Base-by-base conservation (phyloP, 2,888 invertebrate species). In the Pherbina coryleti region DNA sequence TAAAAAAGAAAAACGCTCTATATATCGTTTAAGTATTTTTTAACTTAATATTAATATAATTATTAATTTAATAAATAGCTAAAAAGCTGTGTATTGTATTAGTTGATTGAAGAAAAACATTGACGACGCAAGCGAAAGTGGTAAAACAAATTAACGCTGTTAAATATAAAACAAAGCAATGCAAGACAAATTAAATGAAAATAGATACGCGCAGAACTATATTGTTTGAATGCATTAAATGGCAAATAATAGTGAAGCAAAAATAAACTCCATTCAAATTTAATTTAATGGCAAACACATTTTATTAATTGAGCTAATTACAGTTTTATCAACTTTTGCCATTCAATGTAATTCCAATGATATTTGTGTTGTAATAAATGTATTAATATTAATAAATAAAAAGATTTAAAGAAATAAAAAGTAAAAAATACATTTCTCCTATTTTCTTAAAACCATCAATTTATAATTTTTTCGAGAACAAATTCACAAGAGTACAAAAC, bases 1-100 rank as follows among this genome's bases (percentile, higher is more conserved):
- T 51, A 57, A 67, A 76, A 71, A 77, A 25, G 7, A 44, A 51
- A 75, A 69, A 37, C 66, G 67, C 55, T 75, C 67, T 75, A 55
- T 57, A 71, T 64, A 77, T 77, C 66, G 71, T 72, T 77, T 72
- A 72, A 71, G 64, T 62, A 73, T 62, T 73, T 73, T 66, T 73
- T 73, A 71, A 76, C 71, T 62, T 70, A 67, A 75, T 75, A 66
- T 75, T 75, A 76, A 62, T 70, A 70, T 75, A 75, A 67, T 67
- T 76, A 71, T 76, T 76, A 76, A 76, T 71, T 76, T 53, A 62
- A 76, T 71, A 64, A 57, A 28, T 19, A 70, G 67, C 64, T 14
- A 34, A 57, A 25, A 67, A 67, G 49, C 60, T 53, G 53, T 75
- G 51, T 66, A 75, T 67, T 75, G 57, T 64, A 64, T n/a, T 34